Evolutionary conservation across 1,140 invertebrate species (phyloP), one percentile per base, ranked within the genome.

Genomic region (Dinoponera quadriceps): DNA sequence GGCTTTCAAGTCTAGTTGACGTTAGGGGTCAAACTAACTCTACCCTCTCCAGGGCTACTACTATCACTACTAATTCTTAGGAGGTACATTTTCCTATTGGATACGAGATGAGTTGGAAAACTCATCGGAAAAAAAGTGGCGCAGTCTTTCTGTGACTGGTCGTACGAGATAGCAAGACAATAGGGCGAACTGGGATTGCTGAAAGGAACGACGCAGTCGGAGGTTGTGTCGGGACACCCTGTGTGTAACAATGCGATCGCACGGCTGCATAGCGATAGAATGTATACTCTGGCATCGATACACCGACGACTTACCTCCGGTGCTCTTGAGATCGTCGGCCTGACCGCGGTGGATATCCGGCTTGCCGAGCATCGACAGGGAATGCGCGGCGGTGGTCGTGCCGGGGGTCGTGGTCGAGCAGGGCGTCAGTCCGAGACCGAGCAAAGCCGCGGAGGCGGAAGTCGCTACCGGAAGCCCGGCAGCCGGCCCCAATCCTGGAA

Each of bases 291-390:
- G 29, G 2, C 0, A 69, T 33, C 29, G 59, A 25, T n/a, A 18
- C 11, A 27, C 18, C 0, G 5, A 38, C 27, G 38, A 94, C 95
- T 95, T 92, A 97, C 96, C 96, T 94, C 96, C 96, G 84, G 95
- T 96, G 65, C 95, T 95, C 90, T 96, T 96, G 27, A 95, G 94
- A 85, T 96, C 96, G 44, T 96, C 96, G 11, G 95, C 92, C 77
- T 94, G 93, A 5, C 91, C 91, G 63, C 96, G 94, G 90, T 97
- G 96, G 55, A 96, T 93, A 84, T 97, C 97, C 7, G 96, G 96
- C 89, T 97, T 97, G 55, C 95, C 94, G 49, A 96, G 92, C 95
- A 96, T 96, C 25, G 95, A 95, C 3, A 97, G 95, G 7, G 96
- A 96, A 93, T 97, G 97, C 3, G 90, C 80, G 22, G 88, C 83